Evolutionary conservation across 1,140 invertebrate species (phyloP), one percentile per base, ranked within the genome.

Genomic region (Harlomillsia oculata): DNA sequence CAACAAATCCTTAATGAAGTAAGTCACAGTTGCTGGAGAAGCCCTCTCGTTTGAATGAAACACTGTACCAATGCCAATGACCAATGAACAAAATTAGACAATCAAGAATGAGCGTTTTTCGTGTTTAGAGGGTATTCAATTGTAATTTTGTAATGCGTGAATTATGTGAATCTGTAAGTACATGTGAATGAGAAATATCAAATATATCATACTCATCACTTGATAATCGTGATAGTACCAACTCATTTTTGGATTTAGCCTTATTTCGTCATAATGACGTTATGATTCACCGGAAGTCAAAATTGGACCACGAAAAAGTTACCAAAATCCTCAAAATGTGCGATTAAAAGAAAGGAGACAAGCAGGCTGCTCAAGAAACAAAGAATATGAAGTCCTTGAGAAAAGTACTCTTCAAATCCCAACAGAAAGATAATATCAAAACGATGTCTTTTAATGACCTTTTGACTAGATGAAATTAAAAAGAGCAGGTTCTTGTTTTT

Each of bases 21-120:
- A 80, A 14, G 77, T 71, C 3, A 71, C 69, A 1, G 74, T 74
- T 5, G 79, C 77, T 9, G 76, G 71, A 2, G 77, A 68, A n/a
- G 80, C 80, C 84, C 84, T 85, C 72, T 82, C 79, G n/a, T 80
- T 72, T 3, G 78, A 78, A 65, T 82, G 80, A 49, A 80, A 78
- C 20, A 77, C 79, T 14, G 76, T 80, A n/a, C n/a, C n/a, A n/a
- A n/a, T n/a, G n/a, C n/a, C n/a, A n/a, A n/a, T n/a, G n/a, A n/a
- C n/a, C n/a, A n/a, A n/a, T n/a, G n/a, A n/a, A 45, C 83, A 82
- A 25, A 83, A 70, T 65, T 82, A 78, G 26, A 83, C 75, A 0
- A 75, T 75, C 1, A 55, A 20, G 2, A 55, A n/a, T 39, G 11
- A 3, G n/a, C n/a, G 32, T 20, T 3, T 29, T 49, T 46, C 9